Evolutionary conservation across 2,888 invertebrate genomes (phyloP).

Genomic region (Drosophila meridionalis): DNA sequence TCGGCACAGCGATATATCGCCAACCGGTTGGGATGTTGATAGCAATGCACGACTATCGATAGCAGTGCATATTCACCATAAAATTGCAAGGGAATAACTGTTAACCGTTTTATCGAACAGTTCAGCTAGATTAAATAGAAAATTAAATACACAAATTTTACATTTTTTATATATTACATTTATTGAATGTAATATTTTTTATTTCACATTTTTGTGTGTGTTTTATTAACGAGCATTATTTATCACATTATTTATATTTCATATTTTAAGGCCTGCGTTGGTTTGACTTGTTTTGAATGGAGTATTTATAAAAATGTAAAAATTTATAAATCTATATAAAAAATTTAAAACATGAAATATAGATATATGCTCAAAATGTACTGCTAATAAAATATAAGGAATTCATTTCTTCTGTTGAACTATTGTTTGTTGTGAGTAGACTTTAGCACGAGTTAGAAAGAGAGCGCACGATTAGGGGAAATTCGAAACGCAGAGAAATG

Average conservation of each 20-base stretch:
- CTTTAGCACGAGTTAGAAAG: neutral
- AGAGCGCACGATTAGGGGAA: neutral
- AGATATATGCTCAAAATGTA: neutral
- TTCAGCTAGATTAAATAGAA: neutral
- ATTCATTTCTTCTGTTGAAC: neutral
- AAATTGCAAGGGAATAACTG: neutral
- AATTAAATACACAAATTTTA: neutral
- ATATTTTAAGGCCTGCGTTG: neutral
- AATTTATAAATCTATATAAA: neutral
- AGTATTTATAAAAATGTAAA: neutral
- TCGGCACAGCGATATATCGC: slow-evolving; percentile 33
- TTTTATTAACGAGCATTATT: neutral
- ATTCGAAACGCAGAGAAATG: neutral
- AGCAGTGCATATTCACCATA: neutral
- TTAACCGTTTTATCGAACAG: neutral
- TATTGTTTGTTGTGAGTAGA: neutral
- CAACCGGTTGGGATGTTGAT: slow-evolving; percentile 2
- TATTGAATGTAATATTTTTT: neutral
- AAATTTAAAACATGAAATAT: neutral
- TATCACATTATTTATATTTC: neutral
- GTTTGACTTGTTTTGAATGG: neutral
- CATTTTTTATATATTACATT: neutral
- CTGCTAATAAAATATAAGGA: too few relatives aligned
- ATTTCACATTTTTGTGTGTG: neutral
- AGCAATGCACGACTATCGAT: slow-evolving; percentile 30